Evolutionary conservation across 2,888 invertebrate species (phyloP).

Genomic region (Diarsia rubi): DNA sequence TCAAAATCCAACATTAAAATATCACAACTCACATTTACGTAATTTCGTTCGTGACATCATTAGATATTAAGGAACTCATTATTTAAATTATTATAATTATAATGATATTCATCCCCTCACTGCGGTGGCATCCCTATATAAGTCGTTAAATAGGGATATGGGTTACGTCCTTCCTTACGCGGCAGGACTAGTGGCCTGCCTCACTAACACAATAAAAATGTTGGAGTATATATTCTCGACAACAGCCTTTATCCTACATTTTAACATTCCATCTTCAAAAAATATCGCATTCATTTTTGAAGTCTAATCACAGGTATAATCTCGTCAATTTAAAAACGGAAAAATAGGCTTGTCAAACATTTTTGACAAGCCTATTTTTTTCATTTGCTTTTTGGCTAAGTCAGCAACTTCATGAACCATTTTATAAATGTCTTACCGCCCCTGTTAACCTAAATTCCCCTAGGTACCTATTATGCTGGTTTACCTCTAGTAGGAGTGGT

Average conservation of each 20-base stretch:
- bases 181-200: conserved; percentile 10
- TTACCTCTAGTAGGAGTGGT: conserved; percentile 30
- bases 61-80: conserved; percentile 36
- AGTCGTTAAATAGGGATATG: conserved; percentile 41
- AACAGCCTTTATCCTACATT: neutral
- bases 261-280: neutral
- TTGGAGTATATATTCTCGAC: neutral
- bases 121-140: conserved; percentile 37
- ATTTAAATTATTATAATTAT: conserved; percentile 45
- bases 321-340: neutral
- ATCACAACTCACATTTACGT: conserved; percentile 31
- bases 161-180: conserved; percentile 36
- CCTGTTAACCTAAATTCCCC: conserved; percentile 23
- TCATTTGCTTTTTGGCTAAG: conserved; percentile 1
- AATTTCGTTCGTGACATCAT: conserved; percentile 33
- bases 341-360: neutral
- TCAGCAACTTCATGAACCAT: neutral
- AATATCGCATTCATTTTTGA: neutral
- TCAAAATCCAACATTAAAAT: neutral
- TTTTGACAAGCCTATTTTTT: neutral
- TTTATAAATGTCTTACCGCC: neutral
- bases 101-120: conserved; percentile 39
- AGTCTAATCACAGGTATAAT: neutral
- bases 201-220: conserved; percentile 26
- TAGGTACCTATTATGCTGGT: neutral